Evolutionary conservation across 2,113 vertebrate genomes (phyloP).

Genomic region (Odontesthes bonariensis): DNA sequence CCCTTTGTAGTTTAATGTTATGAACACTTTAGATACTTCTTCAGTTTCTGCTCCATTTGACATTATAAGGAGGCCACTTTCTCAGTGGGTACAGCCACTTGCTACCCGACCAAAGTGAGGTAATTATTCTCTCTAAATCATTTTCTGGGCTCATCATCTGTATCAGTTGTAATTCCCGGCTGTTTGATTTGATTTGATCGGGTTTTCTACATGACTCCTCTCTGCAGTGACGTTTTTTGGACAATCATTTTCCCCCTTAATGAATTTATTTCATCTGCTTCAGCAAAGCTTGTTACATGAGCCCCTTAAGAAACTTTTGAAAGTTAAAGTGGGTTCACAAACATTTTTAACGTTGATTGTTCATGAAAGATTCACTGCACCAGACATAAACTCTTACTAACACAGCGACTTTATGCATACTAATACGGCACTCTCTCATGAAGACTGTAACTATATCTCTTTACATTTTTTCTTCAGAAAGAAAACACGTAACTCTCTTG

Average conservation of each 20-base stretch:
- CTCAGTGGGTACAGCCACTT: not conserved
- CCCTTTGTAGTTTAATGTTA: not conserved
- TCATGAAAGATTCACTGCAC: no score
- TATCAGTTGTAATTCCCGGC: not conserved
- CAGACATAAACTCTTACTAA: no score
- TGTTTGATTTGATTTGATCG: constrained; percentile 2
- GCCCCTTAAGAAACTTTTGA: not conserved
- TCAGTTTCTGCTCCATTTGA: not conserved
- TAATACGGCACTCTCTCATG: no score
- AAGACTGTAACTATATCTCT: no score
- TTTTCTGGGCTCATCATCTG: not conserved
- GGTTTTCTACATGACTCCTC: not conserved
- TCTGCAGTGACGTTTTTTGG: not conserved
- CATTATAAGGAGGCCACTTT: not conserved
- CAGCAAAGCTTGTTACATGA: not conserved
- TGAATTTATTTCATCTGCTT: not conserved
- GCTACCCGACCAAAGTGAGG: not conserved
- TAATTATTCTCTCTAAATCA: not conserved
- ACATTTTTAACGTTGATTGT: no score
- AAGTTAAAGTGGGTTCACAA: not conserved
- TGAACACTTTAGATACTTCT: not conserved
- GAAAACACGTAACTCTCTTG: no score
- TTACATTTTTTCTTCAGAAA: no score
- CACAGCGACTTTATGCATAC: no score
- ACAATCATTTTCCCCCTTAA: not conserved